Evolutionary conservation across 2,113 vertebrate genomes (phyloP).

Genomic region (Cyprinodon variegatus): DNA sequence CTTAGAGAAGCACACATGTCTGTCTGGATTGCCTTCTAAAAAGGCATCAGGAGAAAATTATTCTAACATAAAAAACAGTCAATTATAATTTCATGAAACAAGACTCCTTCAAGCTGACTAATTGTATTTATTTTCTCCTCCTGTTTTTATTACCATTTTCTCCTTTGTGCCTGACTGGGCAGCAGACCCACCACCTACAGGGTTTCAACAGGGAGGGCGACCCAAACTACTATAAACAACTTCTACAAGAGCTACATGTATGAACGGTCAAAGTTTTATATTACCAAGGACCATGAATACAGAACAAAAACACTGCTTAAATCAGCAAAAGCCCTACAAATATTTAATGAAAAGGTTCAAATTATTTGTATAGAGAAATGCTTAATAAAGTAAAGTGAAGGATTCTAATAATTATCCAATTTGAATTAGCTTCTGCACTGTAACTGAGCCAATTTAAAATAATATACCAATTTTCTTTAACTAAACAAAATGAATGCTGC

Average conservation of each 20-base stretch:
- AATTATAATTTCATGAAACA: constrained; percentile 67
- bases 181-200: constrained; percentile 86
- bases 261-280: constrained; percentile 85
- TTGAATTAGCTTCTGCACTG: too few species aligned
- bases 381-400: neutral
- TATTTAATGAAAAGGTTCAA: neutral
- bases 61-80: constrained; percentile 62
- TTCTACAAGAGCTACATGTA: constrained; percentile 94
- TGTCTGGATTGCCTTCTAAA: constrained; percentile 62
- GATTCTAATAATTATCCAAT: neutral
- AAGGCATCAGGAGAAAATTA: constrained; percentile 52
- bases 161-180: constrained; percentile 78
- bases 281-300: constrained; percentile 85
- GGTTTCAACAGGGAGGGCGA: constrained; percentile 86
- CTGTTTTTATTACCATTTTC: constrained; percentile 16
- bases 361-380: neutral
- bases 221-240: constrained; percentile 80
- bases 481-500: too few species aligned
- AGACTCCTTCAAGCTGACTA: constrained; percentile 36
- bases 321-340: neutral
- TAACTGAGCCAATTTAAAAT: too few species aligned
- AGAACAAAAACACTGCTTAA: constrained; percentile 80
- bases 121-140: constrained; percentile 24
- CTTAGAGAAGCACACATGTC: constrained; percentile 58
- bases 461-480: too few species aligned